Evolutionary conservation across 1,140 invertebrate genomes (phyloP).

Genomic region (Laupala kohalensis): DNA sequence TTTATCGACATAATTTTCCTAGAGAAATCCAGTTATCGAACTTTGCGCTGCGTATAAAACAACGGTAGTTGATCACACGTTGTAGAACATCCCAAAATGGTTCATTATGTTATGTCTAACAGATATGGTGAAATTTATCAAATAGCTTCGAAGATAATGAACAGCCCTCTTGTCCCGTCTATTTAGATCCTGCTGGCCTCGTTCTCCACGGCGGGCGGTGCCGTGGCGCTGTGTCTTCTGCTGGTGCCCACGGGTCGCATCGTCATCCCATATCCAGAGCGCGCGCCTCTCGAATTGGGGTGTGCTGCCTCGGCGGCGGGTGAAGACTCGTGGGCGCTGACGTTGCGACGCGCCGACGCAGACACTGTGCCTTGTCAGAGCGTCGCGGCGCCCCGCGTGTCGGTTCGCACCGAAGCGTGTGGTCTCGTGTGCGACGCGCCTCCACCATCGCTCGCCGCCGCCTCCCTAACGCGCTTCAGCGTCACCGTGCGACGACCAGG

Average conservation of each 20-base stretch:
- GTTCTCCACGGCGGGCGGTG: conserved; percentile 51
- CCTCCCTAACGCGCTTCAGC: not conserved
- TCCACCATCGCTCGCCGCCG: not conserved
- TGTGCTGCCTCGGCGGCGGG: not conserved
- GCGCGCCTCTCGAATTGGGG: conserved; percentile 33
- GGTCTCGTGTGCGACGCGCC: not conserved
- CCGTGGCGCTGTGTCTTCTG: conserved; percentile 49
- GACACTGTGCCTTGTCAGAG: not conserved
- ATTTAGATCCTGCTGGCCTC: conserved; percentile 49
- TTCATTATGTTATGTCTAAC: no score
- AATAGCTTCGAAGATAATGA: no score
- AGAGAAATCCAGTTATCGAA: no score
- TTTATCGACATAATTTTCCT: no score
- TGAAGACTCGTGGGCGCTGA: conserved; percentile 13
- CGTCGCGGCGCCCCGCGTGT: not conserved
- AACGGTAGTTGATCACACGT: no score
- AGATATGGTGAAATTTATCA: no score
- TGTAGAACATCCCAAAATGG: no score
- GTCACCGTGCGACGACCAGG: not conserved
- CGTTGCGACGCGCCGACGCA: not conserved
- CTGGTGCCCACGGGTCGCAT: conserved; percentile 57
- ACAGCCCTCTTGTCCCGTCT: no score
- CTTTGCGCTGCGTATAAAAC: no score
- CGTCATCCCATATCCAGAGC: conserved; percentile 44
- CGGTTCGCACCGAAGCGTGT: not conserved